Evolutionary conservation across 2,888 invertebrate species (phyloP).

Genomic region (Muscina levida): DNA sequence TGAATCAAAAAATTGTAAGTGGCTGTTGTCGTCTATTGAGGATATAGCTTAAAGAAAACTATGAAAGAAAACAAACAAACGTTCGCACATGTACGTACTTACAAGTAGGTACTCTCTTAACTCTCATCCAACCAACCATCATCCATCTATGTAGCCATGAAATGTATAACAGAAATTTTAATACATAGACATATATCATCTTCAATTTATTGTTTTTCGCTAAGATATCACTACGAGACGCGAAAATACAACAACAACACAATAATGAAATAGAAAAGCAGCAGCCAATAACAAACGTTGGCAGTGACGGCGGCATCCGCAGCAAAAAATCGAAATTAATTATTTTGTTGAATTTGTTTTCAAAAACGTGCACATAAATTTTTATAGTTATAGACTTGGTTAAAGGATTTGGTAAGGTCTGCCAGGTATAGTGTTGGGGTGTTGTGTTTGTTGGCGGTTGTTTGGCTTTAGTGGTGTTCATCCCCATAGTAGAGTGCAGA

Average conservation of each 20-base stretch:
- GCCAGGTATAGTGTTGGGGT: neutral
- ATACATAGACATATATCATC: slow-evolving; percentile 37
- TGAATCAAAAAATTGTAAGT: neutral
- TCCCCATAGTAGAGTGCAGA: too few relatives aligned
- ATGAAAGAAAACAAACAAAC: too few relatives aligned
- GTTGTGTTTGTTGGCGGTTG: too few relatives aligned
- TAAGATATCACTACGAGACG: neutral
- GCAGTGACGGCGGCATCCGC: too few relatives aligned
- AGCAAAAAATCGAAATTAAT: slow-evolving; percentile 9
- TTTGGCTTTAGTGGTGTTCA: too few relatives aligned
- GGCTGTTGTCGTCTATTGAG: neutral
- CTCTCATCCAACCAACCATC: too few relatives aligned
- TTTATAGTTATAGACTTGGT: slow-evolving; percentile 19
- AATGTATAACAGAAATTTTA: slow-evolving; percentile 22
- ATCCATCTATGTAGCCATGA: neutral
- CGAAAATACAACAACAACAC: neutral
- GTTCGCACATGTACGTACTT: neutral
- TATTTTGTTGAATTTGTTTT: slow-evolving; percentile 48
- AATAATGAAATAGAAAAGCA: slow-evolving; percentile 3
- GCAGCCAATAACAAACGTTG: slow-evolving; percentile 1
- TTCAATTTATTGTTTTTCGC: slow-evolving; percentile 25
- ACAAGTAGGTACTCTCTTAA: neutral
- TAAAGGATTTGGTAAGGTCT: neutral
- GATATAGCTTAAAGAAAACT: too few relatives aligned
- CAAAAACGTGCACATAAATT: slow-evolving; percentile 57